A percentile compares a stretch with the other conserved stretches of the same genome.
Conservation (phyloP, 2,113 vertebrate genomes). For the Ictalurus furcatus region DNA sequence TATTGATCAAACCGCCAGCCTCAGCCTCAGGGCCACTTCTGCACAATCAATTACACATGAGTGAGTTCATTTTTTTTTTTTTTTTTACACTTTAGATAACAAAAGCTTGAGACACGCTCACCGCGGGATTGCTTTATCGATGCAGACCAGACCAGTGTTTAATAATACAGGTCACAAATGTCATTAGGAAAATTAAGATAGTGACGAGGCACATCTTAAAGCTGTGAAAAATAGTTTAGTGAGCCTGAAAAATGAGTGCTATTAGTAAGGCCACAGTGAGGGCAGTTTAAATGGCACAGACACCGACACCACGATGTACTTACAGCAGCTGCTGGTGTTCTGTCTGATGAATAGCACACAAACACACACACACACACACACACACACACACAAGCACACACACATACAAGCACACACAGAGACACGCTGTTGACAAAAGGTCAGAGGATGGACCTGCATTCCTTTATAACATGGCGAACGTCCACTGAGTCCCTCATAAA, state of each 20-base stretch:
- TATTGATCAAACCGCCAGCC: conserved; percentile 71
- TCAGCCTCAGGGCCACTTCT: conserved; percentile 62
- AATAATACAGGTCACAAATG: conserved; percentile 5
- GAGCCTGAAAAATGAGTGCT: conserved; percentile 39
- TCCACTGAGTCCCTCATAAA: conserved; percentile 28
- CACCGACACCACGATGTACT: conserved; percentile 36
- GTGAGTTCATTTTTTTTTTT: conserved; percentile 59
- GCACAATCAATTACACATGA: conserved; percentile 71
- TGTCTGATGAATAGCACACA: conserved; percentile 38
- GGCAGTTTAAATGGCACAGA: conserved; percentile 39
- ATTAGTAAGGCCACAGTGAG: conserved; percentile 9
- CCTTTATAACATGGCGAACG: conserved; percentile 10
- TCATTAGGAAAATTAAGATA: background rate
- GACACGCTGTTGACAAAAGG: conserved; percentile 18
- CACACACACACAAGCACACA: background rate
- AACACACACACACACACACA: conserved; percentile 5
- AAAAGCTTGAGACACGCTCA: conserved; percentile 30
- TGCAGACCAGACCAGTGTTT: background rate
- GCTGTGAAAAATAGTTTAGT: background rate
- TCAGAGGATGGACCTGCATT: conserved; percentile 29
- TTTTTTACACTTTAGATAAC: conserved; percentile 57
- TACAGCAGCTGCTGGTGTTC: conserved; percentile 46
- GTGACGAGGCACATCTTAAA: conserved; percentile 1
- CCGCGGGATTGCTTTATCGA: conserved; percentile 50
- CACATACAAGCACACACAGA: background rate